A percentile compares a stretch with the other conserved stretches of the same genome.
Conservation (phyloP, 2,113 vertebrate genomes). For the Pelecanoides urinatrix region DNA sequence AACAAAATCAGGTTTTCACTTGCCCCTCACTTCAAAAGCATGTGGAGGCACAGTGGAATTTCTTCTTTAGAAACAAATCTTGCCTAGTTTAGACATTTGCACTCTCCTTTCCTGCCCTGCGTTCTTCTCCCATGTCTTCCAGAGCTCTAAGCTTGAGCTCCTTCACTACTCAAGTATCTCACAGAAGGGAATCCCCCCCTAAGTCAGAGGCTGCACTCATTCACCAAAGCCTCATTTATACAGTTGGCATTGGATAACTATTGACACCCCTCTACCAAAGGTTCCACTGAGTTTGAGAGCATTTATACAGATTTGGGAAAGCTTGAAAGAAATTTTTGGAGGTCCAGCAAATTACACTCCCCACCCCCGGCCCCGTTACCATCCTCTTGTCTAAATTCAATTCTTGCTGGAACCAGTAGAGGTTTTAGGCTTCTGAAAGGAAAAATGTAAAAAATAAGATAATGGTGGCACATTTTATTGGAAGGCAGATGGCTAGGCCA, state of each 20-base stretch:
- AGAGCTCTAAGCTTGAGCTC: background rate
- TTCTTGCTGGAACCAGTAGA: background rate
- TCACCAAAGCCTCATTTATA: background rate
- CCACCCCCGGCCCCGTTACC: background rate
- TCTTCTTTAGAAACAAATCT: background rate
- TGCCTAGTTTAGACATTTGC: background rate
- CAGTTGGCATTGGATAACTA: background rate
- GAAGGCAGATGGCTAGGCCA: background rate
- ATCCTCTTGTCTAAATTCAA: background rate
- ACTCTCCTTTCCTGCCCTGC: background rate
- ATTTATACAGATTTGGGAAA: background rate
- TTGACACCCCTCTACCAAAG: background rate
- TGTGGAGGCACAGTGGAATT: background rate
- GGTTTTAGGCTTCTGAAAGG: background rate
- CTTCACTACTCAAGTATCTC: background rate
- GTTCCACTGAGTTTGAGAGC: background rate
- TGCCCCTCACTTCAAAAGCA: background rate
- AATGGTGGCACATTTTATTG: background rate
- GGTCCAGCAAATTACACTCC: background rate
- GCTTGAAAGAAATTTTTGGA: background rate
- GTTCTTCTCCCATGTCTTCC: background rate
- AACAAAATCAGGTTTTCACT: slow-evolving; percentile 1
- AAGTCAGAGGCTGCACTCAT: background rate
- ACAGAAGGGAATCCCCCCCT: background rate
- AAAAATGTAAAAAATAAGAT: background rate